Conservation (phyloP, 2,797 vertebrate species). For the Melanotaenia trifasciata region DNA sequence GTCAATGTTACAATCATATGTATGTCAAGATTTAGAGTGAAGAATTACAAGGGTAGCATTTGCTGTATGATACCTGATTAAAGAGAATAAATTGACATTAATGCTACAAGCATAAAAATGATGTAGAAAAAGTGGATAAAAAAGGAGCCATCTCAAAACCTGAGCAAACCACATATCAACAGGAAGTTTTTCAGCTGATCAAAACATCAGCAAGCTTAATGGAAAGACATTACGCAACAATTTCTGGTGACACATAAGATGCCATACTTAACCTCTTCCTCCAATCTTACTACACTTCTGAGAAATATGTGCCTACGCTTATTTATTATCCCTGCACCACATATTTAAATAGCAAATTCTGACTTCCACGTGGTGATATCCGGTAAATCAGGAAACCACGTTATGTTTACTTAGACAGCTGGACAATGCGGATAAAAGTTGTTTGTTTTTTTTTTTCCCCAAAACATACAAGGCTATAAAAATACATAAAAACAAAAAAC, state of each 20-base stretch:
- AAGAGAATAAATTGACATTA: background rate
- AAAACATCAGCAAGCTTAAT: background rate
- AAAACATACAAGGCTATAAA: background rate
- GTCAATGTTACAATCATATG: background rate
- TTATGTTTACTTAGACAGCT: background rate
- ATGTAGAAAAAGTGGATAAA: background rate
- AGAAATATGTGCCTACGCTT: background rate
- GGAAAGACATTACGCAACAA: background rate
- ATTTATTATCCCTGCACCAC: background rate
- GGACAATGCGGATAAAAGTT: background rate
- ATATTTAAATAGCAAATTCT: conserved; percentile 18
- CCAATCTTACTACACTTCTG: background rate
- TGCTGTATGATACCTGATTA: background rate
- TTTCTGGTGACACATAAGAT: background rate
- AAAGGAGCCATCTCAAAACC: background rate
- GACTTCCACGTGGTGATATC: background rate
- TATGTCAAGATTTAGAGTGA: background rate
- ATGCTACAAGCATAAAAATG: background rate
- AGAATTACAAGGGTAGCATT: background rate
- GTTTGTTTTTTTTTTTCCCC: too few relatives aligned
- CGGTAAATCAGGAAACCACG: conserved; percentile 23
- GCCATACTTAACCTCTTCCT: background rate
- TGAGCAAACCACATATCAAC: background rate
- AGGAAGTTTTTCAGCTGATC: background rate
- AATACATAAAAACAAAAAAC: background rate